phyloP scores from a whole-genome alignment of 2,113 vertebrate genomes.

The Nicator chloris region DNA sequence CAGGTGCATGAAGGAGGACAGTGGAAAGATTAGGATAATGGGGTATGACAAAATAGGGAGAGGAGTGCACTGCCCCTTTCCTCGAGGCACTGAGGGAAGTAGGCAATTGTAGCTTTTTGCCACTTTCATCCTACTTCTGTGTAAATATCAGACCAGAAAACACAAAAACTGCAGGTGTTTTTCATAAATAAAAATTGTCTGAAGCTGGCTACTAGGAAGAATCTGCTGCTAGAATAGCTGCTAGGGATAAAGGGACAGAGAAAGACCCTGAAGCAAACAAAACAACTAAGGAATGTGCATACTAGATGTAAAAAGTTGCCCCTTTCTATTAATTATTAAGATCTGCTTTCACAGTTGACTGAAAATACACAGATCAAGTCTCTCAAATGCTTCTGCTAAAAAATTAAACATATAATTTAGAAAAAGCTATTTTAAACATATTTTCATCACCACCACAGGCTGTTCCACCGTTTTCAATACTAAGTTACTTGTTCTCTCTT shows the following conservation, averaged over 20 bases:
- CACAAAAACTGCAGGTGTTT: background rate
- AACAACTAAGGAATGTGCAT: background rate
- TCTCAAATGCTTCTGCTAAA: background rate
- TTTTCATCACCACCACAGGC: background rate
- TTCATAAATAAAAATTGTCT: background rate
- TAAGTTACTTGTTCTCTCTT: background rate
- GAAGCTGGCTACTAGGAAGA: background rate
- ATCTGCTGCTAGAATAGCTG: background rate
- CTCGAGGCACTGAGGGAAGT: background rate
- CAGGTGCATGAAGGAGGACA: background rate
- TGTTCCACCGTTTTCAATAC: background rate
- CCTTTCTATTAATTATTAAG: conserved; percentile 18
- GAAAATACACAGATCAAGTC: background rate
- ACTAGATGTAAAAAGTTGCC: background rate
- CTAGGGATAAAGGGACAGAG: background rate
- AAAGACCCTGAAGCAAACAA: background rate
- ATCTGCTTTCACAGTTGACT: background rate
- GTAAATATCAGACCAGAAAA: background rate
- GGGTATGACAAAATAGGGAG: background rate
- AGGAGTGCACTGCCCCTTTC: background rate
- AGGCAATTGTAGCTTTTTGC: background rate
- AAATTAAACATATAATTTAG: background rate
- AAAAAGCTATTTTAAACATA: background rate
- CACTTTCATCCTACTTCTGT: background rate
- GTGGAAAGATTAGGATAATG: background rate